A percentile compares a stretch with the other conserved stretches of the same genome.
phyloP scores from a whole-genome alignment of 2,888 invertebrate genomes.

The Leistus spinibarbis region DNA sequence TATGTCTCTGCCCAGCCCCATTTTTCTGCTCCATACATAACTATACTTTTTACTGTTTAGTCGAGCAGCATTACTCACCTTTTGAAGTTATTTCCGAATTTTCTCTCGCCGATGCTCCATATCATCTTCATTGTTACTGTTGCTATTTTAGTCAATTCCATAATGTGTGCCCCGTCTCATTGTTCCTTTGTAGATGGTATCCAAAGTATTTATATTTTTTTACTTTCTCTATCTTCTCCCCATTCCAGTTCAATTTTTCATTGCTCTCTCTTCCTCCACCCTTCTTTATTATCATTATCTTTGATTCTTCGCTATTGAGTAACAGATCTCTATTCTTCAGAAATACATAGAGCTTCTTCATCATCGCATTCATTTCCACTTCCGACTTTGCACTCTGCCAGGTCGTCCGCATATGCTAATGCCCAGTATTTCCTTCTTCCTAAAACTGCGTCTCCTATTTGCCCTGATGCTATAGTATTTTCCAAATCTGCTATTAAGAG shows the following conservation, averaged over 20 bases:
- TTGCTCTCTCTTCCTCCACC: slow-evolving; percentile 24
- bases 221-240: slow-evolving; percentile 36
- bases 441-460: too few relatives aligned
- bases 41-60: not conserved
- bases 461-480: too few relatives aligned
- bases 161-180: slow-evolving; percentile 1
- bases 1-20: too few relatives aligned
- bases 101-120: too few relatives aligned
- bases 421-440: slow-evolving; percentile 35
- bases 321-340: slow-evolving; percentile 18
- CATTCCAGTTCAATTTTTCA: slow-evolving; percentile 27
- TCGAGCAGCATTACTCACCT: slow-evolving; percentile 14
- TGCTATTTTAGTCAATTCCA: slow-evolving; percentile 16
- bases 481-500: too few relatives aligned
- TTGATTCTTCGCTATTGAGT: slow-evolving; percentile 37
- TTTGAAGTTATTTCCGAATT: slow-evolving; percentile 8
- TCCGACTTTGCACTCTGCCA: slow-evolving; percentile 36
- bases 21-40: slow-evolving; percentile 26
- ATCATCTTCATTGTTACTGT: slow-evolving; percentile 9
- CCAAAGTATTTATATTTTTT: slow-evolving; percentile 41
- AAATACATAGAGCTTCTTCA: slow-evolving; percentile 24
- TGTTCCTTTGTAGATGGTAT: slow-evolving; percentile 16
- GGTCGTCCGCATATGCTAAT: slow-evolving; percentile 41
- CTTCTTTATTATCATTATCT: slow-evolving; percentile 39
- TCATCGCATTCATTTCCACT: slow-evolving; percentile 26